Evolutionary conservation across 2,888 invertebrate genomes (phyloP), one percentile per base, ranked within the genome.

Genomic region (Hyposoter dolosus): DNA sequence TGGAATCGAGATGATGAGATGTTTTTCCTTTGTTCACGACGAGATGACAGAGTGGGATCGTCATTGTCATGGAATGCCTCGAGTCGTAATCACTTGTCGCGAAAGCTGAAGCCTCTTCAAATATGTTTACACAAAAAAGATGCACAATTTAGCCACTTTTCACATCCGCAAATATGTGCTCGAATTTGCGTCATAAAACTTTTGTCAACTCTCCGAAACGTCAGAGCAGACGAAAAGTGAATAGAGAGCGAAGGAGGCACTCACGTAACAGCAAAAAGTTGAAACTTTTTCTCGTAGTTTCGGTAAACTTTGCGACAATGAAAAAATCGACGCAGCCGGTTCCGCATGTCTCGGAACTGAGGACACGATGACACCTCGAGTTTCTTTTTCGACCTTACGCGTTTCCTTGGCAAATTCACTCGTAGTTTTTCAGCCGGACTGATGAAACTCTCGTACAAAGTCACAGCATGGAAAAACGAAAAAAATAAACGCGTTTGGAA

Each of bases 31-130:
- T 53, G 68, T 35, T 72, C 35, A 32, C 81, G 28, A 23, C 82
- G 69, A 79, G 77, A 40, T 40, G 40, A 60, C 82, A 82, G 50
- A 79, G 23, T 63, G 81, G 74, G 19, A 88, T 72, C 77, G 87
- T 89, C 89, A 90, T 87, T 74, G 23, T 68, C 47, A 10, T 81
- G 17, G 56, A 56, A 66, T 19, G 10, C 23, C 45, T 53, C 23
- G 56, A 15, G 15, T 60, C 72, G 53, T 28, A 15, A 60, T 60
- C 1, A 60, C 12, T 60, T 5, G 15, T 28, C 28, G 15, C 15
- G 15, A 60, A 60, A 60, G 4, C 23, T 28, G 12, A 60, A 60
- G 17, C 35, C 35, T 40, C 15, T 69, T 69, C 43, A 50, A 53
- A 72, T 6, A 9, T 28, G 15, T 32, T 5, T 72, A 35, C 19